Conservation (phyloP, 2,797 vertebrate genomes). For the Steatocranus sp. region DNA sequence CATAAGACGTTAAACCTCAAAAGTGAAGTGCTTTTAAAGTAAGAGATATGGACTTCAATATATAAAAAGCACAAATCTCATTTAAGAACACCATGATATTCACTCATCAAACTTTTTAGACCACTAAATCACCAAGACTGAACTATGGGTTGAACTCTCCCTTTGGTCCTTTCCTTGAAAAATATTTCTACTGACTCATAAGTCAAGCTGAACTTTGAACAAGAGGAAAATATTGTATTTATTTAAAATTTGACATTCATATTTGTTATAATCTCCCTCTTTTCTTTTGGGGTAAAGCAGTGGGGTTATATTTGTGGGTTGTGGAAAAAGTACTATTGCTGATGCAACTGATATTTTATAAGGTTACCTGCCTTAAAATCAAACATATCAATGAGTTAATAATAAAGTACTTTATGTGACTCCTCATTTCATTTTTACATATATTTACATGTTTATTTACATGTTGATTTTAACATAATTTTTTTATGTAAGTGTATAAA, state of each 20-base stretch:
- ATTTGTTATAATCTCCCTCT: background rate
- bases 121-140: background rate
- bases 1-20: background rate
- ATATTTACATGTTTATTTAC: background rate
- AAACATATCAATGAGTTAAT: background rate
- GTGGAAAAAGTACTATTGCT: background rate
- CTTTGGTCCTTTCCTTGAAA: background rate
- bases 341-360: background rate
- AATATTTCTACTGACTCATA: background rate
- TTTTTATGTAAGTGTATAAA: background rate
- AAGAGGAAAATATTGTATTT: background rate
- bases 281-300: background rate
- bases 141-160: background rate
- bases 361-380: background rate
- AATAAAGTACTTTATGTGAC: background rate
- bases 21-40: background rate
- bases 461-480: background rate
- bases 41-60: background rate
- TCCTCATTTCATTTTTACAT: background rate
- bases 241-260: background rate
- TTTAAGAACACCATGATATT: background rate
- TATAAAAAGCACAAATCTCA: background rate
- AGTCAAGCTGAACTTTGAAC: background rate
- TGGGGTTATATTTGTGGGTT: background rate
- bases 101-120: background rate